phyloP scores from a whole-genome alignment of 2,113 vertebrate genomes.

The Datnioides undecimradiatus region DNA sequence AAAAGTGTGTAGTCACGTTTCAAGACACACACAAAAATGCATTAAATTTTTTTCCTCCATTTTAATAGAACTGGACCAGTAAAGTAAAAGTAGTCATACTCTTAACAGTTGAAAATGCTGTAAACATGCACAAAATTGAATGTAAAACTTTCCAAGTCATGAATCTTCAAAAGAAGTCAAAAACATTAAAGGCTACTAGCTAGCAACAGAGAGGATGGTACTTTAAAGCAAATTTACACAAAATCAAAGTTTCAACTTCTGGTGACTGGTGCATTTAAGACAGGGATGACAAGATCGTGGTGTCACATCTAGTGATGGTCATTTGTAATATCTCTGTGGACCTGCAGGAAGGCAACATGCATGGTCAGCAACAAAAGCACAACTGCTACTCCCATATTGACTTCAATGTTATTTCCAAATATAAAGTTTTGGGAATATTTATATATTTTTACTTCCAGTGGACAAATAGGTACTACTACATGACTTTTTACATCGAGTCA shows the following conservation, averaged over 20 bases:
- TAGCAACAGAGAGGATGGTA: not conserved
- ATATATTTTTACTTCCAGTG: too few relatives aligned
- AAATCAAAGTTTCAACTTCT: not conserved
- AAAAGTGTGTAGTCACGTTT: too few relatives aligned
- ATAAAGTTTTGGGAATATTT: not conserved
- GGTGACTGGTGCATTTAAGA: not conserved
- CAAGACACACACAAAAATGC: not conserved
- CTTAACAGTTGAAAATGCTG: not conserved
- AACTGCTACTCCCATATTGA: not conserved
- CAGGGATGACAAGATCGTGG: not conserved
- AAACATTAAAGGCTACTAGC: not conserved
- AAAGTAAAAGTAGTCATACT: constrained; percentile 6
- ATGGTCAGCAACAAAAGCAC: not conserved
- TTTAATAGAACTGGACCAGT: constrained; percentile 50
- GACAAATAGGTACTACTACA: not conserved
- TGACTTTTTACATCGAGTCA: not conserved
- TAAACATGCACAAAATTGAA: not conserved
- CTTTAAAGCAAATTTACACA: constrained; percentile 2
- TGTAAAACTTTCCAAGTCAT: constrained; percentile 14
- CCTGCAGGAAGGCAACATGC: constrained; percentile 62
- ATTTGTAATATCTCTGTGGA: constrained; percentile 78
- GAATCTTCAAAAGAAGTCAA: constrained; percentile 1
- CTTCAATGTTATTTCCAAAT: not conserved
- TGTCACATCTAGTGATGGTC: constrained; percentile 26
- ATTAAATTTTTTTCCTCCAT: not conserved